Evolutionary conservation across 1,140 invertebrate genomes (phyloP), one percentile per base, ranked within the genome.

Genomic region (Chlorops oryzae): DNA sequence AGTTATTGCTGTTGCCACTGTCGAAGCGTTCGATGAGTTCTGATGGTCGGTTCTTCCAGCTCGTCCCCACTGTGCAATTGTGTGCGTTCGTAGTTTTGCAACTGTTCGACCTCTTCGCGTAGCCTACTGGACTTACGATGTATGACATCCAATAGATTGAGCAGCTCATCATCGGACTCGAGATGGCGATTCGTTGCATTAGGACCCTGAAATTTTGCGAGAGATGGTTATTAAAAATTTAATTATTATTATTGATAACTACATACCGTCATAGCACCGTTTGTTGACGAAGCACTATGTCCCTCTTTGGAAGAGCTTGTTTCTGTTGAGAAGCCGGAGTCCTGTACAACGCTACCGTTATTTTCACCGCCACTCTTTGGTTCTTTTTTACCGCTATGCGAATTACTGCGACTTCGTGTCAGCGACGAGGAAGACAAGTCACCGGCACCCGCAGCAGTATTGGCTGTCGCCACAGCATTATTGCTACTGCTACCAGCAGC

Each of bases 251-350:
- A 47, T 51, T 37, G 23, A 23, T 44, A 5, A 27, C 27, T 2
- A 55, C 52, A 55, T 34, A 66, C 70, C 50, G 65, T 60, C 53
- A 73, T 59, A 60, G 65, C 66, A 65, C 70, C 67, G 38, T 68
- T 71, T 51, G 70, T 70, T 49, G 68, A 70, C 51, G 67, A 66
- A 55, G 57, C 66, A 59, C 83, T 85, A 63, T 83, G 81, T 28
- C 81, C 81, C 62, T 88, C 85, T 65, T 87, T 87, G 51, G 80
- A 81, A 54, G 84, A 87, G 15, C 81, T 84, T 10, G 85, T 87
- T 67, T 88, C 87, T 38, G 87, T 88, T 68, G 86, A 89, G 73
- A 90, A 90, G 24, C 87, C 88, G 12, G 86, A 88, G 69, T 90
- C 88, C 66, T 89, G 87, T 9, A 90, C 84, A 39, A 84, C 81